A percentile compares a stretch with the other conserved stretches of the same genome.
These are phyloP conservation scores for Capricornis sumatraensis DNA, from an alignment of 2,113 vertebrate species.

Conservation along the genomic window DNA sequence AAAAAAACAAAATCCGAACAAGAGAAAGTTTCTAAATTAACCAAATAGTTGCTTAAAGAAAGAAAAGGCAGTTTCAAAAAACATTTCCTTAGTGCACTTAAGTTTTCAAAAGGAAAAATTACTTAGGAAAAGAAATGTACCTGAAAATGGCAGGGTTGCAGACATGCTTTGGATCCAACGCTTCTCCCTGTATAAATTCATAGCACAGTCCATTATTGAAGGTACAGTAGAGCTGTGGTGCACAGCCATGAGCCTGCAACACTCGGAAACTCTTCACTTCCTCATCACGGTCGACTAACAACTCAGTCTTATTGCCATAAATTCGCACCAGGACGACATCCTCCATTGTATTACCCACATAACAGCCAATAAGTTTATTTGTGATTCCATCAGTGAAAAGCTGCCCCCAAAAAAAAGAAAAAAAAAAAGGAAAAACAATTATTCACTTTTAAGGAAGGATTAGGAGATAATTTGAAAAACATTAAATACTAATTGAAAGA, in stretches of 20 bases:
- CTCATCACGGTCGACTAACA: slow-evolving; percentile 94
- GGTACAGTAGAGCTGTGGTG: slow-evolving; percentile 94
- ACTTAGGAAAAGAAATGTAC: slow-evolving; percentile 71
- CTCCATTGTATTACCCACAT: slow-evolving; percentile 85
- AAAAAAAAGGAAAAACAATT: background rate
- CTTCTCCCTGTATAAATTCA: slow-evolving; percentile 94
- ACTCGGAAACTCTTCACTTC: slow-evolving; percentile 98
- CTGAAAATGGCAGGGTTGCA: slow-evolving; percentile 90
- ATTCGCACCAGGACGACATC: slow-evolving; percentile 96
- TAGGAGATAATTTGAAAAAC: background rate
- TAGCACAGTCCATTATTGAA: slow-evolving; percentile 98
- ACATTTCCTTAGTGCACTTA: background rate
- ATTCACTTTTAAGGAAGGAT: background rate
- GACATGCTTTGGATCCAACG: slow-evolving; percentile 93
- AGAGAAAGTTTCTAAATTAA: background rate
- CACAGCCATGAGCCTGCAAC: slow-evolving; percentile 92
- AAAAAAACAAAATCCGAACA: background rate
- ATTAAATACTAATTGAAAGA: background rate
- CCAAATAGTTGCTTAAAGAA: background rate
- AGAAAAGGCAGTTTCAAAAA: background rate
- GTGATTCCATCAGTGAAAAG: slow-evolving; percentile 97
- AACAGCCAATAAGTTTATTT: slow-evolving; percentile 97
- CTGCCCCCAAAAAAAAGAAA: slow-evolving; percentile 75
- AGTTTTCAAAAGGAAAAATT: slow-evolving; percentile 16
- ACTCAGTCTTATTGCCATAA: slow-evolving; percentile 96